Evolutionary conservation across 2,888 invertebrate species (phyloP), one percentile per base, ranked within the genome.

Genomic region (Eupithecia dodoneata): DNA sequence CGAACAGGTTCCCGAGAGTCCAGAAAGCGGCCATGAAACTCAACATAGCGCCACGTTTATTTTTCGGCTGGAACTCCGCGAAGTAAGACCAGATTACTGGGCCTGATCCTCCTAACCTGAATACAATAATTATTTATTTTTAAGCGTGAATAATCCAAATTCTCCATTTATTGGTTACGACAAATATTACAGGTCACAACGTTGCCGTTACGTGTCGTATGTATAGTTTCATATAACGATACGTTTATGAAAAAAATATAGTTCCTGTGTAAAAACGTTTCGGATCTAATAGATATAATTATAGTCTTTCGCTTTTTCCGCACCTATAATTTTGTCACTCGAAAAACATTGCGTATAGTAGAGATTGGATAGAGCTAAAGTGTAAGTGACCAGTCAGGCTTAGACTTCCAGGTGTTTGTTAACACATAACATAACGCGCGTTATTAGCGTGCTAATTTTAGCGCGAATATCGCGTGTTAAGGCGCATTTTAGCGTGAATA

Each of bases 11-110:
- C 83, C 99, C 99, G 85, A 98, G 96, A 77, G 99, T 99, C 99
- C 99, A 99, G 93, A 98, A 99, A 74, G 98, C 98, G 78, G 99
- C 98, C 97, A 99, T 98, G 90, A 98, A 98, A 85, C 98, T 98
- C 85, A 99, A 95, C 98, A 98, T 98, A 74, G 98, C 97, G 73
- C 99, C 99, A 84, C 99, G 96, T 89, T 97, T 98, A 84, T 97
- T 96, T 93, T 98, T 98, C 76, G 98, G 98, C 93, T 99, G 98
- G 92, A 99, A 99, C 94, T 99, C 99, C 79, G 98, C 98, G 92
- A 98, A 99, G 93, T 99, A 99, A 42, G 98, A 98, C 98, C 98
- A 99, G 92, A 99, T 98, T 82, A 99, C 98, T 78, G 99, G 99
- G 90, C 98, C 97, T 87, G 97, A 98, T 81, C 98, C 98, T 85